Conservation (phyloP, 2,888 invertebrate genomes). For the Druceiella hillmani region DNA sequence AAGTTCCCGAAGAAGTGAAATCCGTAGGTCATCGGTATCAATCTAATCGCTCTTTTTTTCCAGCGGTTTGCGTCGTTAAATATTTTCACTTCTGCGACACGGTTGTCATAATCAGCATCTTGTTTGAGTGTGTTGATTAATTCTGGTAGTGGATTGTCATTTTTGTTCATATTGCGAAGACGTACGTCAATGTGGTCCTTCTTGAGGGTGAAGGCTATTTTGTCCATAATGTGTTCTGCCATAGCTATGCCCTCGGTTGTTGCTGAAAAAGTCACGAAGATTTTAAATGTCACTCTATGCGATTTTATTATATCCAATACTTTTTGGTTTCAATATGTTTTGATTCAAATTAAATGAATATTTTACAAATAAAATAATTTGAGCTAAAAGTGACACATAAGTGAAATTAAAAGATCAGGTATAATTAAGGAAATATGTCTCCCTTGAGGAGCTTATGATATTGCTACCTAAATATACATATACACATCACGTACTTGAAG, state of each 20-base stretch:
- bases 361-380: no score
- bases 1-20: conserved; percentile 49
- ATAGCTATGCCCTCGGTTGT: conserved; percentile 54
- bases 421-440: no score
- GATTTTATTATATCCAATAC: no score
- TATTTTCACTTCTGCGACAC: conserved; percentile 44
- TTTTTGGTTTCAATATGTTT: no score
- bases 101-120: conserved; percentile 50
- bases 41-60: conserved; percentile 62
- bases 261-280: conserved; percentile 33
- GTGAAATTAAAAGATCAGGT: no score
- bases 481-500: no score
- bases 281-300: no score
- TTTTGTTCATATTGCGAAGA: conserved; percentile 43
- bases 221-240: conserved; percentile 62
- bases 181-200: conserved; percentile 57
- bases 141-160: conserved; percentile 34
- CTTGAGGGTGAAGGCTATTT: conserved; percentile 50
- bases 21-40: conserved; percentile 62
- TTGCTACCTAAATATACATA: no score
- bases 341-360: no score
- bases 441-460: no score
- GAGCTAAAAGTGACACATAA: no score
- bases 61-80: conserved; percentile 66
- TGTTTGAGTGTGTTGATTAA: conserved; percentile 54